Percentiles rank a stretch among this genome's conserved stretches.
Evolutionary conservation across 2,797 vertebrate species (phyloP).

Genomic region (Diplodus puntazzo): DNA sequence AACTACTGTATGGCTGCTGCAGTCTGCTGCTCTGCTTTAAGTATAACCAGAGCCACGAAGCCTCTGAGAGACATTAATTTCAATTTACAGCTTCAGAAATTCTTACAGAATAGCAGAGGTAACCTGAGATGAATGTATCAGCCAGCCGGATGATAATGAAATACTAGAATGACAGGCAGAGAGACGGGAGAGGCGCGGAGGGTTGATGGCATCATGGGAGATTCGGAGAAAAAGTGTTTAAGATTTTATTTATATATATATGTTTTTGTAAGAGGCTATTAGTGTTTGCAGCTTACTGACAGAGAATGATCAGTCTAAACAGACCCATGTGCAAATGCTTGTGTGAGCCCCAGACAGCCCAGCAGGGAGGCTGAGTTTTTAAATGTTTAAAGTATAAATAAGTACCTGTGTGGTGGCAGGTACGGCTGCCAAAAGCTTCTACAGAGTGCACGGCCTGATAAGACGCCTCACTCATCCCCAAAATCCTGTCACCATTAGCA

Average conservation of each 20-base stretch:
- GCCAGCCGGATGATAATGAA: slow-evolving; percentile 67
- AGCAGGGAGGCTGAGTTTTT: slow-evolving; percentile 56
- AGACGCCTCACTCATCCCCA: slow-evolving; percentile 70
- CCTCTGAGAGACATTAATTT: slow-evolving; percentile 45
- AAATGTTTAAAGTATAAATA: slow-evolving; percentile 70
- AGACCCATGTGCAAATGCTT: slow-evolving; percentile 43
- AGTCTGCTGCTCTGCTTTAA: slow-evolving; percentile 60
- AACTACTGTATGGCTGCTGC: slow-evolving; percentile 47
- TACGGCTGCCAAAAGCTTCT: slow-evolving; percentile 71
- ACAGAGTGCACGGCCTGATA: slow-evolving; percentile 75
- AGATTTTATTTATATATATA: slow-evolving; percentile 26
- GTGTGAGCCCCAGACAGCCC: slow-evolving; percentile 50
- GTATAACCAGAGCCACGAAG: slow-evolving; percentile 43
- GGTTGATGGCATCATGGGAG: slow-evolving; percentile 12
- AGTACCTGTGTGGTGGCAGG: slow-evolving; percentile 66
- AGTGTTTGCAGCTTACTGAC: slow-evolving; percentile 56
- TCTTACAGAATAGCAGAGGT: slow-evolving; percentile 54
- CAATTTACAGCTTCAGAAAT: slow-evolving; percentile 58
- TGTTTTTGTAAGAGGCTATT: slow-evolving; percentile 51
- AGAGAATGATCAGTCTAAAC: slow-evolving; percentile 48
- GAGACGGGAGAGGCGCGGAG: slow-evolving; percentile 5
- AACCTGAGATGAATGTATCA: slow-evolving; percentile 66
- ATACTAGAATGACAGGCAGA: slow-evolving; percentile 41
- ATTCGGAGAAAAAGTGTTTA: slow-evolving; percentile 18
- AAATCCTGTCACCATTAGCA: slow-evolving; percentile 81